A percentile compares a stretch with the other conserved stretches of the same genome.
These are phyloP conservation scores for Hippolais icterina DNA, from an alignment of 2,113 vertebrate genomes.

Conservation along the genomic window DNA sequence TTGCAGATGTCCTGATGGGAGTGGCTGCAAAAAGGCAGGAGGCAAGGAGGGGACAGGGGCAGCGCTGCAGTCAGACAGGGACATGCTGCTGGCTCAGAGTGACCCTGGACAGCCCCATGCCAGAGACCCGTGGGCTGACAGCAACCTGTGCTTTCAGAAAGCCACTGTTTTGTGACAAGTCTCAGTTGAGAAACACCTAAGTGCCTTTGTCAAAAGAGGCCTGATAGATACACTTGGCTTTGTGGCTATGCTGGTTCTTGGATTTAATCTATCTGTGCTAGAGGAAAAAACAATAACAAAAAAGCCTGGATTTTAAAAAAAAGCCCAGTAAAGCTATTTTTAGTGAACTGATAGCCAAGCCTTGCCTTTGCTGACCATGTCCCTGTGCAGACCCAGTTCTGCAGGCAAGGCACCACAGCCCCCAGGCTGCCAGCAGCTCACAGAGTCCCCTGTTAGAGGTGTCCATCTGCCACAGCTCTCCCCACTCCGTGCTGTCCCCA, in stretches of 20 bases:
- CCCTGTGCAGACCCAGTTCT: neutral
- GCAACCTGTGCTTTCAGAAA: neutral
- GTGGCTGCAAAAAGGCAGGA: neutral
- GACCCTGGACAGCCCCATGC: neutral
- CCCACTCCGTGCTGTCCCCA: fast-evolving
- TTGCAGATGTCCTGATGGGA: neutral
- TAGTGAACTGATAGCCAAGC: neutral
- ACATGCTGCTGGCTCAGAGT: neutral
- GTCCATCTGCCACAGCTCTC: neutral
- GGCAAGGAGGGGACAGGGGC: fast-evolving
- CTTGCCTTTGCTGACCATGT: neutral
- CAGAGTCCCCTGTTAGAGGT: neutral
- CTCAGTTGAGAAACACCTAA: neutral
- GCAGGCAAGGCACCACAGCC: neutral
- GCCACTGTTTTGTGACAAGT: neutral
- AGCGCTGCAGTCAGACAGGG: fast-evolving
- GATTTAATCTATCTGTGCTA: neutral
- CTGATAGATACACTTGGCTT: neutral
- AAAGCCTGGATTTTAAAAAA: too few species aligned
- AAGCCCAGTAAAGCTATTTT: neutral
- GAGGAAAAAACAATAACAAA: neutral
- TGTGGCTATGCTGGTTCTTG: neutral
- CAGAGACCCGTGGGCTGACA: neutral
- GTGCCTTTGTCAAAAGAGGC: fast-evolving
- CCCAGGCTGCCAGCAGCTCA: neutral